These are phyloP conservation scores for Enteromius trimaculatus DNA, from an alignment of 2,797 vertebrate genomes.

Conservation along the genomic window DNA sequence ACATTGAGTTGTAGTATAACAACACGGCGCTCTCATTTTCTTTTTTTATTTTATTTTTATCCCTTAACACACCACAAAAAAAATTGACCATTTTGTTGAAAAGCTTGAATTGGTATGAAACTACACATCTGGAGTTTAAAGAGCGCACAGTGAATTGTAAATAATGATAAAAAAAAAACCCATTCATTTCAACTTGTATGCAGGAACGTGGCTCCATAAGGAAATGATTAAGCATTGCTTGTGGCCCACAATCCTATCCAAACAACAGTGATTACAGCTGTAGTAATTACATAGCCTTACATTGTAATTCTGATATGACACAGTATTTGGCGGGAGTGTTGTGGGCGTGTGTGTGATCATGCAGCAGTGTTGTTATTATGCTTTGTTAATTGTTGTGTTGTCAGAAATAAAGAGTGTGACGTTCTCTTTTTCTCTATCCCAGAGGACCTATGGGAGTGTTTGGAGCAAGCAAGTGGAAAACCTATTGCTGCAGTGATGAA, in stretches of 20 bases:
- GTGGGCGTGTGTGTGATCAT: not conserved
- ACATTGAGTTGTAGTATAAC: not conserved
- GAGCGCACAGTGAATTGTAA: not conserved
- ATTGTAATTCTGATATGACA: slow-evolving; percentile 19
- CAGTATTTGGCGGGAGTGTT: not conserved
- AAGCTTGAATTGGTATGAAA: not conserved
- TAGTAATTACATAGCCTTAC: slow-evolving; percentile 21
- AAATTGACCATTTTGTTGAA: not conserved
- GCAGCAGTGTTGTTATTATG: slow-evolving; percentile 16
- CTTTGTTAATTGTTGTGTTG: slow-evolving; percentile 36
- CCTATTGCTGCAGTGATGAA: slow-evolving; percentile 95
- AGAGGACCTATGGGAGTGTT: slow-evolving; percentile 98
- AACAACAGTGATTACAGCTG: slow-evolving; percentile 26
- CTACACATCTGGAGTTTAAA: not conserved
- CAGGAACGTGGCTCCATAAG: not conserved
- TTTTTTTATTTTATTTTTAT: not conserved
- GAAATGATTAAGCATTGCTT: slow-evolving; percentile 4
- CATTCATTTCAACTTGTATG: not conserved
- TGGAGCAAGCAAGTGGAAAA: slow-evolving; percentile 94
- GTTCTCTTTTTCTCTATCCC: slow-evolving; percentile 44
- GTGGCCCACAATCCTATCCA: not conserved
- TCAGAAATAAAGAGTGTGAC: slow-evolving; percentile 3
- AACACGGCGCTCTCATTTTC: not conserved
- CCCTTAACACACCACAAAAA: not conserved
- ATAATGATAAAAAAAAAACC: not conserved